A percentile compares a stretch with the other conserved stretches of the same genome.
Evolutionary conservation across 2,888 invertebrate species (phyloP).

Genomic region (Leptopterna dolabrata): DNA sequence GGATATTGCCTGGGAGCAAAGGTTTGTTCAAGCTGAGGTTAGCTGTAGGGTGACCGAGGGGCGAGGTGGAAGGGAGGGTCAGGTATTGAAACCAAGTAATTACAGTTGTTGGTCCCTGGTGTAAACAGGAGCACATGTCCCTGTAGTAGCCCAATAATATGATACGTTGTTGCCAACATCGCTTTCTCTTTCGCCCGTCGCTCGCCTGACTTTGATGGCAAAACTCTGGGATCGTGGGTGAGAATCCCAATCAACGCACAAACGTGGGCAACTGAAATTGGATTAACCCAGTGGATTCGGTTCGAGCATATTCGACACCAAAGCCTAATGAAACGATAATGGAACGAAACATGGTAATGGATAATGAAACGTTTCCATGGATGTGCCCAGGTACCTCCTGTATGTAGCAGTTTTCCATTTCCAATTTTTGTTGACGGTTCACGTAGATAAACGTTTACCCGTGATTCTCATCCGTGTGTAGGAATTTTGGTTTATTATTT

Average conservation of each 20-base stretch:
- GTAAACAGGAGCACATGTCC: slow-evolving; percentile 32
- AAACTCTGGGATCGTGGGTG: not conserved
- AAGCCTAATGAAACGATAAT: too few relatives aligned
- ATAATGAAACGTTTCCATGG: too few relatives aligned
- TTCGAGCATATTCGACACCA: too few relatives aligned
- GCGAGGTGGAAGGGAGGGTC: not conserved
- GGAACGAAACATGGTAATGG: too few relatives aligned
- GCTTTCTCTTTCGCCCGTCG: not conserved
- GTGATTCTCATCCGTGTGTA: too few relatives aligned
- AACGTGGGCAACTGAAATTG: not conserved
- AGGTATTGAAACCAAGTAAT: slow-evolving; percentile 43
- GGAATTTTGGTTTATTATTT: too few relatives aligned
- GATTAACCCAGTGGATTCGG: too few relatives aligned
- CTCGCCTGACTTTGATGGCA: not conserved
- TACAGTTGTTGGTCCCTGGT: slow-evolving; percentile 40
- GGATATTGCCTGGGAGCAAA: slow-evolving; percentile 30
- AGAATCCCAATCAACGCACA: not conserved
- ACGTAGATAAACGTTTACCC: too few relatives aligned
- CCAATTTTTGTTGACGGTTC: too few relatives aligned
- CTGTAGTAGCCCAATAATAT: not conserved
- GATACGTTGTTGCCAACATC: not conserved
- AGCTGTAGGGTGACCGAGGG: not conserved
- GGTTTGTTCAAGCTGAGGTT: slow-evolving; percentile 14
- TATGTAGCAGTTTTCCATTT: too few relatives aligned
- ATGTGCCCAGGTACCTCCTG: too few relatives aligned